Evolutionary conservation across 2,888 invertebrate species (phyloP).

Genomic region (Entomobrya proxima): DNA sequence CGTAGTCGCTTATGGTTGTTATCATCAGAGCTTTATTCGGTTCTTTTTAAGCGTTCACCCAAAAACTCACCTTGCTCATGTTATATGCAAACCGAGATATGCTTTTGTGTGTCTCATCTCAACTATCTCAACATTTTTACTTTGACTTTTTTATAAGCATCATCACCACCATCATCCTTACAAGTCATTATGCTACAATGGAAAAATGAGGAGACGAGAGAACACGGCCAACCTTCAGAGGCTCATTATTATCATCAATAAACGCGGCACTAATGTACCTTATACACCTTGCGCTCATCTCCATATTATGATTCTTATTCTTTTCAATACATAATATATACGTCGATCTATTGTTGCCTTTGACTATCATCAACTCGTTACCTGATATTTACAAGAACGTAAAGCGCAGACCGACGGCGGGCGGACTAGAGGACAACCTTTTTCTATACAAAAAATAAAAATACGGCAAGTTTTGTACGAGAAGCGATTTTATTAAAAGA

Average conservation of each 20-base stretch:
- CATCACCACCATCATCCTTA: neutral
- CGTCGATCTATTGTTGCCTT: neutral
- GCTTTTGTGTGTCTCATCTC: neutral
- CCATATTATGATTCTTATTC: conserved; percentile 2
- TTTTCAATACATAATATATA: neutral
- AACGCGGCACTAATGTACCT: conserved; percentile 2
- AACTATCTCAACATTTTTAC: neutral
- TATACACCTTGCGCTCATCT: conserved; percentile 10
- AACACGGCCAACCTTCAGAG: neutral
- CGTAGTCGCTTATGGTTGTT: neutral
- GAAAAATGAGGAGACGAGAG: neutral
- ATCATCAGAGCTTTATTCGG: too few relatives aligned
- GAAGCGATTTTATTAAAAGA: neutral
- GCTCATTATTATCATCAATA: neutral
- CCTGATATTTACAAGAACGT: conserved; percentile 32
- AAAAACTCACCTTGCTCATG: conserved; percentile 19
- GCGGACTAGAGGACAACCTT: too few relatives aligned
- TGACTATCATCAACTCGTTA: conserved; percentile 41
- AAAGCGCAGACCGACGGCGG: neutral
- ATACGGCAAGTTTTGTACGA: neutral
- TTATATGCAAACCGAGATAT: neutral
- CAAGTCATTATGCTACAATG: neutral
- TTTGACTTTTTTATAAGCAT: conserved; percentile 16
- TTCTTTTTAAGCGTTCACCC: neutral
- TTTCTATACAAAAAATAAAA: conserved; percentile 10